Conservation (phyloP, 2,888 invertebrate species). For the Patella ulyssiponensis region DNA sequence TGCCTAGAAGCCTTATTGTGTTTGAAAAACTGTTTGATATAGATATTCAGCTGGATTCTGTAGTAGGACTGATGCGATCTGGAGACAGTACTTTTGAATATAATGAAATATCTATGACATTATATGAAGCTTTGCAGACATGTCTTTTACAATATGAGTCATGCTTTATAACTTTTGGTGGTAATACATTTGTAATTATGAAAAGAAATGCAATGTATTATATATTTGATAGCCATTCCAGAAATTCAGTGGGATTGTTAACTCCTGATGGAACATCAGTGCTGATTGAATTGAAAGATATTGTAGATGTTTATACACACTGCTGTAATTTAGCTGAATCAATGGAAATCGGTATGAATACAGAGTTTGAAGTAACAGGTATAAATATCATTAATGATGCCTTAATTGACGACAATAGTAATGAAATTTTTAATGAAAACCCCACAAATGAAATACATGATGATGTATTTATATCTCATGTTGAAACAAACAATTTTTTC, state of each 20-base stretch:
- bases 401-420: too few species aligned
- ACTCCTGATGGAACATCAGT: neutral
- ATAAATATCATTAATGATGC: too few species aligned
- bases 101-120: neutral
- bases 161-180: neutral
- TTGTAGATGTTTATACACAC: too few species aligned
- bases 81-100: neutral
- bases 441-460: too few species aligned
- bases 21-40: neutral
- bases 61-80: neutral
- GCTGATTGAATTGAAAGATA: too few species aligned
- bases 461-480: too few species aligned
- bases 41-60: neutral
- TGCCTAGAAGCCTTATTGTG: neutral
- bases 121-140: neutral
- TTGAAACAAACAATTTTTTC: too few species aligned
- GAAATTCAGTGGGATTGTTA: neutral
- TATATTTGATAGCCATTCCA: neutral
- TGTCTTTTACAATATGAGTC: slow-evolving; percentile 6
- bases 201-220: neutral
- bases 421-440: too few species aligned
- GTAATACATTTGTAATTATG: neutral
- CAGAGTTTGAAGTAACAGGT: too few species aligned
- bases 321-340: too few species aligned
- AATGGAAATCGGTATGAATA: too few species aligned